phyloP scores from a whole-genome alignment of 2,113 vertebrate species.

The Leucosticte australis region DNA sequence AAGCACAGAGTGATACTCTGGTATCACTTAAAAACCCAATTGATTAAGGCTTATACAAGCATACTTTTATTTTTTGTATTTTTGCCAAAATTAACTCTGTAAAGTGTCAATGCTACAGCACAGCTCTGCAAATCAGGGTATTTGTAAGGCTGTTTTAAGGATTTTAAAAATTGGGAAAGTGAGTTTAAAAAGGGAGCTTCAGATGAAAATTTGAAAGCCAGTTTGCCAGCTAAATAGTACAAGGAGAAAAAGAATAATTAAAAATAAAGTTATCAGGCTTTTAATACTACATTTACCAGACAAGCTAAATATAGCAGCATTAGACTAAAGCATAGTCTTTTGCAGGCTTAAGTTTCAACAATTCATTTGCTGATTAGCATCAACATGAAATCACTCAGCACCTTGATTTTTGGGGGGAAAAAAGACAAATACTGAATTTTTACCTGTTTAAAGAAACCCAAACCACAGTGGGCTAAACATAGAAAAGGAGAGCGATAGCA shows the following conservation, averaged over 20 bases:
- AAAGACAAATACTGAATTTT: background rate
- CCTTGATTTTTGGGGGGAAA: background rate
- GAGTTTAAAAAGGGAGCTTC: background rate
- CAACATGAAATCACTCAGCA: background rate
- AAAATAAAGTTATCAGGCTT: background rate
- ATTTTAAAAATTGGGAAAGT: background rate
- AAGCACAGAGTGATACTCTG: background rate
- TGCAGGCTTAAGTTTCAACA: background rate
- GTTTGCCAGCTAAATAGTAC: background rate
- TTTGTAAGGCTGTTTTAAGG: background rate
- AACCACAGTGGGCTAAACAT: background rate
- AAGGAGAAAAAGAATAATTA: background rate
- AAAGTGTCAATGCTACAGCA: background rate
- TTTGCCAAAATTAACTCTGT: constrained; percentile 7
- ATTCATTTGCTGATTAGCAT: background rate
- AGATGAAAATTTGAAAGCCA: background rate
- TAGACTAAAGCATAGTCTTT: background rate
- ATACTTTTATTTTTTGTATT: background rate
- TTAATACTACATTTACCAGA: background rate
- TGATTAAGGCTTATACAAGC: background rate
- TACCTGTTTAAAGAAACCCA: background rate
- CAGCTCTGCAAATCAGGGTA: background rate
- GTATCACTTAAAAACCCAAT: background rate
- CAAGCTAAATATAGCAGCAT: background rate
- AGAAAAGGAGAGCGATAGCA: background rate